Evolutionary conservation across 2,797 vertebrate species (phyloP).

Genomic region (Pachyuromys duprasi): DNA sequence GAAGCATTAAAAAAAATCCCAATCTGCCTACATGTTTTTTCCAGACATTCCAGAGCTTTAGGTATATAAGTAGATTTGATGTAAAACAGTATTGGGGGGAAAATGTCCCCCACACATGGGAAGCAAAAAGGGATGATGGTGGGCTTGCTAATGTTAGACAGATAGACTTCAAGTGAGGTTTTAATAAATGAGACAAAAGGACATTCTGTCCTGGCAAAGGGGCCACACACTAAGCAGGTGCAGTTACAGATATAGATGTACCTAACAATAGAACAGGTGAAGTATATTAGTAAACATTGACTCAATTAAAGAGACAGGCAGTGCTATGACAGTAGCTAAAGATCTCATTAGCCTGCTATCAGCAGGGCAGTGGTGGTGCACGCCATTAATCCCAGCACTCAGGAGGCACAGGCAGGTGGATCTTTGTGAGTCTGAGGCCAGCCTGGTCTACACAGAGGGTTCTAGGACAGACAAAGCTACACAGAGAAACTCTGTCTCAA

Average conservation of each 20-base stretch:
- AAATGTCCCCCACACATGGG: background rate
- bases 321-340: background rate
- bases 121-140: background rate
- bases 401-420: too few species aligned
- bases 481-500: too few species aligned
- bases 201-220: background rate
- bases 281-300: background rate
- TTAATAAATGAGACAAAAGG: background rate
- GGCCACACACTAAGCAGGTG: background rate
- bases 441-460: too few species aligned
- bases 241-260: background rate
- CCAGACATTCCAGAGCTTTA: background rate
- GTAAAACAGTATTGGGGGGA: background rate
- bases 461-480: too few species aligned
- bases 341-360: background rate
- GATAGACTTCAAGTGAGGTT: background rate
- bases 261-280: background rate
- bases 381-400: too few species aligned
- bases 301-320: background rate
- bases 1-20: background rate
- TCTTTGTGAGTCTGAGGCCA: too few species aligned
- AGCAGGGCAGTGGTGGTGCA: background rate
- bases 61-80: background rate
- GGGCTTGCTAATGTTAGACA: background rate
- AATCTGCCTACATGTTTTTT: background rate